Conservation (phyloP, 2,113 vertebrate genomes). For the Columbina picui region DNA sequence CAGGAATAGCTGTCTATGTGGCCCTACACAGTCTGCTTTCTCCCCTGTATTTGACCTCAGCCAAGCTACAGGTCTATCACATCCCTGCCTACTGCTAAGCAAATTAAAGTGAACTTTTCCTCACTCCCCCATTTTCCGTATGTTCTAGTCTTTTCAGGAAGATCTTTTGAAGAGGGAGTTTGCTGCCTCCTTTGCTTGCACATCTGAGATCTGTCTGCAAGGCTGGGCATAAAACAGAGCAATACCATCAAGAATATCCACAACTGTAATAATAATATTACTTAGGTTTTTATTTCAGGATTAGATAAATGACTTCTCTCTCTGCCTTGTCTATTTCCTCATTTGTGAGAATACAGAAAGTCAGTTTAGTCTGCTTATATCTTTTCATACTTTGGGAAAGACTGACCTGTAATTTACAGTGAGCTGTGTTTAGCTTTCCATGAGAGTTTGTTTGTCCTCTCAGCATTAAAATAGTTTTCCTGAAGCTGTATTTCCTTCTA, state of each 20-base stretch:
- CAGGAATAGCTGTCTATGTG: not conserved
- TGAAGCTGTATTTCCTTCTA: not conserved
- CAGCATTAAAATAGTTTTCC: conserved; percentile 32
- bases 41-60: not conserved
- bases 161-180: not conserved
- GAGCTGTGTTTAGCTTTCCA: conserved; percentile 37
- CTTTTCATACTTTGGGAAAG: not conserved
- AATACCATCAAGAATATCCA: not conserved
- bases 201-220: not conserved
- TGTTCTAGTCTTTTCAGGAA: not conserved
- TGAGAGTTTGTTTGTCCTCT: not conserved
- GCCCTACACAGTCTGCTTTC: not conserved
- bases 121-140: not conserved
- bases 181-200: not conserved
- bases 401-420: conserved; percentile 29
- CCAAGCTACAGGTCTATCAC: not conserved
- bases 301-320: not conserved
- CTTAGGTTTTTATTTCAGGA: not conserved
- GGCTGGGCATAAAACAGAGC: not conserved
- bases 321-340: not conserved
- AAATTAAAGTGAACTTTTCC: not conserved
- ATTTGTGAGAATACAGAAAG: not conserved
- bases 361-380: not conserved
- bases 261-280: not conserved
- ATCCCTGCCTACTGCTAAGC: not conserved